These are phyloP conservation scores for Heliconius nattereri DNA, from an alignment of 1,140 invertebrate genomes.

Conservation along the genomic window DNA sequence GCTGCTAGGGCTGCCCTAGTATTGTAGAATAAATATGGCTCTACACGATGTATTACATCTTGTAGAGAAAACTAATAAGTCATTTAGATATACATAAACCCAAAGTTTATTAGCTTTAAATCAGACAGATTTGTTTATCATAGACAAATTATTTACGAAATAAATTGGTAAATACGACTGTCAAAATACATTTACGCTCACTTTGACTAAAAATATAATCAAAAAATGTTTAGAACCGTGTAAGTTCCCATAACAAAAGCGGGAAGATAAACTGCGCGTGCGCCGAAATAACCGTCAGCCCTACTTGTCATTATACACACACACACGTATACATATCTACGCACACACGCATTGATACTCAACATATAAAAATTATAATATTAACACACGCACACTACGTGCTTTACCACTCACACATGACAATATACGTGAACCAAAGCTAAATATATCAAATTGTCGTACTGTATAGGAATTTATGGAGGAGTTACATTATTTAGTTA, in stretches of 20 bases:
- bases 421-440: slow-evolving; percentile 31
- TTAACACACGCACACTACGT: slow-evolving; percentile 1
- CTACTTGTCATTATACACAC: slow-evolving; percentile 46
- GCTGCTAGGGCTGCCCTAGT: not conserved
- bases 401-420: slow-evolving; percentile 10
- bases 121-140: no score
- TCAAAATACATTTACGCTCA: not conserved
- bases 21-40: no score
- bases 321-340: slow-evolving; percentile 28
- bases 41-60: no score
- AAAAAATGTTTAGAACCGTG: slow-evolving; percentile 44
- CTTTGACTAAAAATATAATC: not conserved
- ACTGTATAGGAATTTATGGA: slow-evolving; percentile 45
- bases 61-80: no score
- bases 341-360: not conserved
- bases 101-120: no score
- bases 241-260: slow-evolving; percentile 46
- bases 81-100: no score
- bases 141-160: no score
- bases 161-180: no score
- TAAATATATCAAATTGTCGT: slow-evolving; percentile 51
- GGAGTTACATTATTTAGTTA: slow-evolving; percentile 40
- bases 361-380: not conserved
- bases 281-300: slow-evolving; percentile 51
- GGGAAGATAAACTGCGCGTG: slow-evolving; percentile 50